Percentiles rank a stretch among this genome's conserved stretches.
These are phyloP conservation scores for Cyphomyrus discorhynchus DNA, from an alignment of 2,113 vertebrate genomes.

Conservation along the genomic window DNA sequence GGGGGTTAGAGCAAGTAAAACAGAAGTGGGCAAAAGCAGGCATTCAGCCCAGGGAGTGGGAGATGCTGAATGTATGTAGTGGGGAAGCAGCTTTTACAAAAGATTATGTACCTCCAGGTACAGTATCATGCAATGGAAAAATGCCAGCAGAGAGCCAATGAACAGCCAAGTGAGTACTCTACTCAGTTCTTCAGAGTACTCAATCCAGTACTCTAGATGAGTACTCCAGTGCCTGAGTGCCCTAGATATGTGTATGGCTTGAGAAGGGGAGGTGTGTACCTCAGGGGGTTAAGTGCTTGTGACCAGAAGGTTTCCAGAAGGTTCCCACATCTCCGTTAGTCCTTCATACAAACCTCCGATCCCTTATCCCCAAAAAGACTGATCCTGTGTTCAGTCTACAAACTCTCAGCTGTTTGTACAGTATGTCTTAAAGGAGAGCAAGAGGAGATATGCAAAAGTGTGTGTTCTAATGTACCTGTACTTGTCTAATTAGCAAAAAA, in stretches of 20 bases:
- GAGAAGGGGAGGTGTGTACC: too few relatives aligned
- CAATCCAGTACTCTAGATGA: not conserved
- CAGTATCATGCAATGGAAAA: not conserved
- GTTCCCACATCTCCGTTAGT: too few relatives aligned
- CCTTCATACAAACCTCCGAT: too few relatives aligned
- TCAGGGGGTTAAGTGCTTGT: too few relatives aligned
- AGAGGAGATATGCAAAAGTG: too few relatives aligned
- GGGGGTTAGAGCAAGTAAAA: not conserved
- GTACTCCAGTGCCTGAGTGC: not conserved
- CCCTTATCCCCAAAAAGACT: too few relatives aligned
- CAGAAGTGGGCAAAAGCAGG: not conserved
- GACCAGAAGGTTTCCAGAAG: too few relatives aligned
- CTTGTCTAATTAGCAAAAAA: not conserved
- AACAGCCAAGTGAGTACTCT: not conserved
- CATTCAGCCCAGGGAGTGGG: not conserved
- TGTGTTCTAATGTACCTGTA: too few relatives aligned
- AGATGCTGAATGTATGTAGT: not conserved
- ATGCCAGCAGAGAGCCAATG: not conserved
- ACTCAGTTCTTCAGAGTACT: too few relatives aligned
- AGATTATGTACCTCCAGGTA: not conserved
- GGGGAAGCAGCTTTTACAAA: not conserved
- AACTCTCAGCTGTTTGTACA: too few relatives aligned
- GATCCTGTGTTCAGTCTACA: too few relatives aligned
- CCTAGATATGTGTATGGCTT: not conserved
- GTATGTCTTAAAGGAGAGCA: too few relatives aligned